Conservation (phyloP, 2,113 vertebrate genomes). For the Chaenocephalus aceratus region DNA sequence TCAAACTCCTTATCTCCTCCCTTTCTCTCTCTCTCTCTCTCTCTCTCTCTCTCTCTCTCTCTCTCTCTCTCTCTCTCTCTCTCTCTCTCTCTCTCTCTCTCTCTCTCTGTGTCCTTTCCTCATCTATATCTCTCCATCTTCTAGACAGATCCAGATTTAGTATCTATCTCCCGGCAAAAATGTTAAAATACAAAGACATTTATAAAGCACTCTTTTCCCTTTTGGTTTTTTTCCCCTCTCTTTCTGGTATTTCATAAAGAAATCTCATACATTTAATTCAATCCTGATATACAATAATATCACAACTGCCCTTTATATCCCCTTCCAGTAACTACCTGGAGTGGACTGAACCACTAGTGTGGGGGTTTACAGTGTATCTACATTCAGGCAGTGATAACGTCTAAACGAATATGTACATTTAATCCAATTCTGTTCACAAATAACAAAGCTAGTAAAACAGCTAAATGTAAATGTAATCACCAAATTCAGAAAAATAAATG, state of each 20-base stretch:
- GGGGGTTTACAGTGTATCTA: not conserved
- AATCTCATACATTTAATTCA: too few relatives aligned
- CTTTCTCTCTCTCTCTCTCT: not conserved
- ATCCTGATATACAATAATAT: too few relatives aligned
- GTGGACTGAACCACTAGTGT: not conserved
- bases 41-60: not conserved
- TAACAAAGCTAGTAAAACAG: too few relatives aligned
- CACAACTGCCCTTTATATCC: not conserved
- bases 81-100: not conserved
- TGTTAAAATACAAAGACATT: too few relatives aligned
- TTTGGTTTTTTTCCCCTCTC: not conserved
- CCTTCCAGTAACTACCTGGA: not conserved
- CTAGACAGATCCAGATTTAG: not conserved
- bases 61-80: too few relatives aligned
- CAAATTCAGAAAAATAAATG: not conserved
- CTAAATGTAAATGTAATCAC: not conserved
- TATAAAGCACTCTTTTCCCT: constrained; percentile 22
- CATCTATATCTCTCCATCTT: not conserved
- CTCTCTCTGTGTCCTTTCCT: constrained; percentile 12
- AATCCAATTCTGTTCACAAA: not conserved
- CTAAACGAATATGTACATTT: not conserved
- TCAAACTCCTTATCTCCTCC: constrained; percentile 25
- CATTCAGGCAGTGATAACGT: not conserved
- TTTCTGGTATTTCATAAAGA: not conserved
- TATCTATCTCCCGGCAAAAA: constrained; percentile 11